phyloP scores from a whole-genome alignment of 2,113 vertebrate species.

The Procavia capensis region DNA sequence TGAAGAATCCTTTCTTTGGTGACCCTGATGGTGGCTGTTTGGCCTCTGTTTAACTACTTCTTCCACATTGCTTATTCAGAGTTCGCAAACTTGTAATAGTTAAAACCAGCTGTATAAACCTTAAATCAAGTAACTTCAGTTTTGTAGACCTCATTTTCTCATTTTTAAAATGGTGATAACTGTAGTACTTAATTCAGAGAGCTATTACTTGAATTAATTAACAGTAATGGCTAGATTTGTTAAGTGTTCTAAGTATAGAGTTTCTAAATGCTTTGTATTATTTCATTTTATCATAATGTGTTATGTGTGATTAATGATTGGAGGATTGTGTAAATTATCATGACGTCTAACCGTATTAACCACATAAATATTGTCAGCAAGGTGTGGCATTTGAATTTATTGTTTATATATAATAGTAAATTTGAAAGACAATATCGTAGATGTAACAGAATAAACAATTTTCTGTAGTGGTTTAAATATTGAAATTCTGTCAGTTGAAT shows the following conservation, averaged over 20 bases:
- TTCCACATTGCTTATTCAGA: background rate
- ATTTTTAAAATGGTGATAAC: background rate
- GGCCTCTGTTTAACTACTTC: background rate
- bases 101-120: background rate
- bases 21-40: background rate
- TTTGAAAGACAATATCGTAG: background rate
- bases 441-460: background rate
- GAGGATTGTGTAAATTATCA: background rate
- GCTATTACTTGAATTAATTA: background rate
- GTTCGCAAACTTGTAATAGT: background rate
- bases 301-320: background rate
- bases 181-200: background rate
- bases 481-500: constrained; percentile 8
- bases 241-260: background rate
- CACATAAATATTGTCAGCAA: background rate
- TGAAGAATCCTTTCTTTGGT: background rate
- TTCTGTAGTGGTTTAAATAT: background rate
- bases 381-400: constrained; percentile 3
- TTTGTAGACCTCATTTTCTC: background rate
- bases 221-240: background rate
- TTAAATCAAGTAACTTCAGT: background rate
- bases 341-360: background rate
- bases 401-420: background rate
- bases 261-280: constrained; percentile 38
- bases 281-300: background rate